These are phyloP conservation scores for Epizoanthus stellaris DNA, from an alignment of 92 coral and sea anemone species.

Conservation along the genomic window DNA sequence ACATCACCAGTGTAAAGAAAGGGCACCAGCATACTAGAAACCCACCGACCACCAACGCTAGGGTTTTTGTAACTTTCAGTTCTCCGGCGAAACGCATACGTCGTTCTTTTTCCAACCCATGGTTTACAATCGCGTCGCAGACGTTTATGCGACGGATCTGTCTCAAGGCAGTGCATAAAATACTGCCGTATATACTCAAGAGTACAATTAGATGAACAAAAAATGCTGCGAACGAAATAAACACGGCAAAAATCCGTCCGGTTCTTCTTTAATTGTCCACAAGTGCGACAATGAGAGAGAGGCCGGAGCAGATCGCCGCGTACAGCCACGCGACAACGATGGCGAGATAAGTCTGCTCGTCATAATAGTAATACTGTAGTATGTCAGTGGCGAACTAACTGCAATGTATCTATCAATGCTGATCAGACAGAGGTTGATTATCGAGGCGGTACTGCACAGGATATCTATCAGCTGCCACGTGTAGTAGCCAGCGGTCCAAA, in stretches of 20 bases:
- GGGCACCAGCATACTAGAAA: conserved; percentile 88
- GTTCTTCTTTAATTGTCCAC: conserved; percentile 48
- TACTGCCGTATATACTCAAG: conserved; percentile 65
- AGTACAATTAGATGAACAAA: conserved; percentile 66
- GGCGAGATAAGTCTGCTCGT: conserved; percentile 56
- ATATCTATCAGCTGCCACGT: conserved; percentile 82
- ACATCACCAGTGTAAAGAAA: conserved; percentile 70
- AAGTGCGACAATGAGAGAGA: conserved; percentile 65
- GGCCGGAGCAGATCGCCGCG: conserved; percentile 70
- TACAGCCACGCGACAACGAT: conserved; percentile 76
- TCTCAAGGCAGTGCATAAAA: conserved; percentile 61
- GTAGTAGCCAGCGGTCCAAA: conserved; percentile 54
- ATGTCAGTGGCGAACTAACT: conserved; percentile 75
- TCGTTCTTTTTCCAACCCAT: conserved; percentile 66
- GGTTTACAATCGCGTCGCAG: conserved; percentile 46
- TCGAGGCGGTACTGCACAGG: conserved; percentile 84
- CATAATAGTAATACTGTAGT: conserved; percentile 67
- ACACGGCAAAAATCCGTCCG: conserved; percentile 67
- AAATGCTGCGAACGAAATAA: conserved; percentile 78
- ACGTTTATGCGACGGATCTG: conserved; percentile 62
- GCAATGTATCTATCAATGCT: conserved; percentile 80
- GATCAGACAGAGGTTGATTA: conserved; percentile 76
- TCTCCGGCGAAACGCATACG: conserved; percentile 66
- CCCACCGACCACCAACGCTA: conserved; percentile 81
- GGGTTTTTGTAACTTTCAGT: conserved; percentile 74